Base-by-base conservation (phyloP, 2,888 invertebrate genomes). In the Heliconius cydno region DNA sequence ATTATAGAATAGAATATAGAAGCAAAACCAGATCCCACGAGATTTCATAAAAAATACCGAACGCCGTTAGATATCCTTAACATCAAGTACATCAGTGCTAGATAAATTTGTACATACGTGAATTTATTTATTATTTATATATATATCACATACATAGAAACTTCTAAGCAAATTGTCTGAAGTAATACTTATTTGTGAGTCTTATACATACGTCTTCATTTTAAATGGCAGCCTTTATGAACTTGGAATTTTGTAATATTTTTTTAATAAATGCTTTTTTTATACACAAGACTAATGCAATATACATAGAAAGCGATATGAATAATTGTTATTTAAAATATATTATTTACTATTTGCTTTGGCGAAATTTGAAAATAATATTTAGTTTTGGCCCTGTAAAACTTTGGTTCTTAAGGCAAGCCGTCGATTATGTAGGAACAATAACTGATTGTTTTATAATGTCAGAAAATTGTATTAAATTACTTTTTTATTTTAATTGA, bases 41-140 rank as follows among this genome's bases (percentile, higher is more conserved):
- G 63, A 83, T 78, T 79, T 80, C 81, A 83, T 80, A 79, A 82
- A 80, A 74, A 82, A 82, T 82, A 81, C 67, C 79, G 71, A 76
- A 81, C 77, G 34, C 34, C 34, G 79, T 65, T 68, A 60, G 34
- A 60, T 81, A 82, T 74, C 77, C 79, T 81, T 83, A 82, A 79
- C 68, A 81, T 83, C 84, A 85, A 82, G 85, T 86, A 86, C 85
- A 86, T 84, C 85, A 84, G 84, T 86, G 86, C 86, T 88, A 86
- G 82, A 86, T 86, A 85, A 84, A 84, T 86, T 88, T 91, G 88
- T 91, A 91, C 89, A 89, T 87, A 85, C 85, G 86, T 89, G 87
- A 85, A 86, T 86, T 86, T 83, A 86, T 82, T 84, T 84, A 85
- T 86, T 87, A 75, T 85, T 87, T 84, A 85, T 84, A 84, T 85